These are phyloP conservation scores for Caenorhabditis imperialis DNA, from an alignment of 2,888 invertebrate species.

Conservation along the genomic window DNA sequence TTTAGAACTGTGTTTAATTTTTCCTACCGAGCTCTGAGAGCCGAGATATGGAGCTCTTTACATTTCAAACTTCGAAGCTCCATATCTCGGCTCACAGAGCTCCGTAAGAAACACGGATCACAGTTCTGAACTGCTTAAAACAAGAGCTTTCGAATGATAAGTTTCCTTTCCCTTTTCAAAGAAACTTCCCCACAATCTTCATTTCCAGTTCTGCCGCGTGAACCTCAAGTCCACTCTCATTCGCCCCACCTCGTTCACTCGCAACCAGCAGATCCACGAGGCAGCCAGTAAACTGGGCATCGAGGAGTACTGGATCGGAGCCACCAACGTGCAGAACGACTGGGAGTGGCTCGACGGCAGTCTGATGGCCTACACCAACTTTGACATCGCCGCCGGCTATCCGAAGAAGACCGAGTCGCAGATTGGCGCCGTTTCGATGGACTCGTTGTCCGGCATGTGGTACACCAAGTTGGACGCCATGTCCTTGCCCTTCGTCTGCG, in stretches of 20 bases:
- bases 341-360: conserved; percentile 52
- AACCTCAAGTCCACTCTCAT: conserved; percentile 33
- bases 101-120: too few relatives aligned
- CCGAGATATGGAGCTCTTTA: too few relatives aligned
- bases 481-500: conserved; percentile 43
- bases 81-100: too few relatives aligned
- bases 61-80: too few relatives aligned
- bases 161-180: too few relatives aligned
- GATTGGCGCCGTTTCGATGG: conserved; percentile 47
- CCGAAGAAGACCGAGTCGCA: conserved; percentile 51
- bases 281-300: conserved; percentile 42
- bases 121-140: too few relatives aligned
- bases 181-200: too few relatives aligned
- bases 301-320: conserved; percentile 51
- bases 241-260: conserved; percentile 16
- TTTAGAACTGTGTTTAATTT: too few relatives aligned
- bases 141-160: too few relatives aligned
- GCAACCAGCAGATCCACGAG: conserved; percentile 26
- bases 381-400: conserved; percentile 37
- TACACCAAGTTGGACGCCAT: conserved; percentile 45
- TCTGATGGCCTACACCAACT: conserved; percentile 36
- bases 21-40: too few relatives aligned
- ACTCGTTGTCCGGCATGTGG: conserved; percentile 38
- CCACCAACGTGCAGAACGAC: conserved; percentile 48
- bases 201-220: conserved; percentile 49